Evolutionary conservation across 2,888 invertebrate species (phyloP), one percentile per base, ranked within the genome.

Genomic region (Gibbula magus): DNA sequence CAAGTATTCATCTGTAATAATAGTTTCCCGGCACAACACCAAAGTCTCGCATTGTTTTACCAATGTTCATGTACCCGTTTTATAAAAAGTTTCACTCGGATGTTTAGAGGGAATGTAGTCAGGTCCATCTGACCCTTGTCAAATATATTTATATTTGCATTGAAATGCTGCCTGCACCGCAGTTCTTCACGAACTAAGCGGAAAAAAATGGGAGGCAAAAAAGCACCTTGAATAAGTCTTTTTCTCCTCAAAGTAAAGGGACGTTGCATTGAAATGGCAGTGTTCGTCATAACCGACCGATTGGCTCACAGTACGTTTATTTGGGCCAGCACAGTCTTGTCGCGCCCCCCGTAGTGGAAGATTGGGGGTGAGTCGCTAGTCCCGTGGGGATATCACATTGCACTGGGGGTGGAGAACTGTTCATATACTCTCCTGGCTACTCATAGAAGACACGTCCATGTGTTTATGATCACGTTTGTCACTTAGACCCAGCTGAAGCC

Each of bases 401-500:
- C 73, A 73, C 53, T 32, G 52, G 54, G 35, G n/a, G 32, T 16
- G 35, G 52, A 54, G 54, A 39, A 8, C 25, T 73, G 45, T 80
- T 89, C 88, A 87, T 83, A 91, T 88, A 81, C 87, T 88, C 79
- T 89, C 89, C 74, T 89, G 88, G 61, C 89, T 89, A 79, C 88
- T 88, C 85, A 88, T 86, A 0, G 89, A 88, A 16, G 88, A 85
- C 67, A 86, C 85, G 78, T 89, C 88, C 74, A 88, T 81, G 22
- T 75, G 61, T 56, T 77, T 78, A 67, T 87, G 85, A 53, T 35
- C 74, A 5, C 45, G 61, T 16, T 70, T 75, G 5, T 75, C 45
- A 8, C 25, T 13, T 5, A 51, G 67, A 1, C 77, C 80, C 18
- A 81, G 86, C 80, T 80, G 88, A 90, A 94, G 89, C 94, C 94